These are phyloP conservation scores for Drosophila teissieri DNA, from an alignment of 1,140 invertebrate genomes.

Conservation along the genomic window DNA sequence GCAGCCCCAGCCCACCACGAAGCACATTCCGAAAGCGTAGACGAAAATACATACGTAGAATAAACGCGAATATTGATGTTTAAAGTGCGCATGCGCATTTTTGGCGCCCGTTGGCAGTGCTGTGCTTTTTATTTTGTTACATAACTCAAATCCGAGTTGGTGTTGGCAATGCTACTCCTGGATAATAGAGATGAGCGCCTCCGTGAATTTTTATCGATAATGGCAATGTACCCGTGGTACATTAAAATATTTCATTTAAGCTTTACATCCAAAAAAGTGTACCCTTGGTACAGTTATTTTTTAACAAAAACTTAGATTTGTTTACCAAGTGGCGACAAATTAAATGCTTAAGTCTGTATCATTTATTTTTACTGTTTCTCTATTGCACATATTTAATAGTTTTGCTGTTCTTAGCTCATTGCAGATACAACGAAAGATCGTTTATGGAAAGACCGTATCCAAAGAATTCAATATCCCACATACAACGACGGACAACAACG, in stretches of 20 bases:
- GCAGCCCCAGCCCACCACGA: conserved; percentile 35
- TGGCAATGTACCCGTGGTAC: no score
- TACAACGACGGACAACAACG: conserved; percentile 59
- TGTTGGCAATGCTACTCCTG: conserved; percentile 52
- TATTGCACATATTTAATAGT: not conserved
- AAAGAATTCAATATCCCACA: conserved; percentile 30
- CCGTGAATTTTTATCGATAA: conserved; percentile 9
- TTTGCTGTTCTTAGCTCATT: not conserved
- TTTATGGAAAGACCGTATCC: conserved; percentile 32
- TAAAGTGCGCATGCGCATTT: conserved; percentile 59
- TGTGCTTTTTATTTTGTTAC: conserved; percentile 53
- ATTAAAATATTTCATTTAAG: not conserved
- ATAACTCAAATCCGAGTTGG: conserved; percentile 40
- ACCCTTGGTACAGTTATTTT: no score
- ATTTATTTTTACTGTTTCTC: no score
- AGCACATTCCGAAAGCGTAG: conserved; percentile 50
- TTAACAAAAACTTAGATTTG: no score
- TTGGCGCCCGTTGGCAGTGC: conserved; percentile 40
- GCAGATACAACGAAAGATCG: conserved; percentile 28
- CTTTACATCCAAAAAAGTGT: no score
- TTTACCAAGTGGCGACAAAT: no score
- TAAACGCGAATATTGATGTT: conserved; percentile 38
- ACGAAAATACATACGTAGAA: conserved; percentile 36
- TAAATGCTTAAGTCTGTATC: no score
- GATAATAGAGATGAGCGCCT: conserved; percentile 17